A percentile compares a stretch with the other conserved stretches of the same genome.
These are phyloP conservation scores for Agonopterix arenella DNA, from an alignment of 2,888 invertebrate species.

Conservation along the genomic window DNA sequence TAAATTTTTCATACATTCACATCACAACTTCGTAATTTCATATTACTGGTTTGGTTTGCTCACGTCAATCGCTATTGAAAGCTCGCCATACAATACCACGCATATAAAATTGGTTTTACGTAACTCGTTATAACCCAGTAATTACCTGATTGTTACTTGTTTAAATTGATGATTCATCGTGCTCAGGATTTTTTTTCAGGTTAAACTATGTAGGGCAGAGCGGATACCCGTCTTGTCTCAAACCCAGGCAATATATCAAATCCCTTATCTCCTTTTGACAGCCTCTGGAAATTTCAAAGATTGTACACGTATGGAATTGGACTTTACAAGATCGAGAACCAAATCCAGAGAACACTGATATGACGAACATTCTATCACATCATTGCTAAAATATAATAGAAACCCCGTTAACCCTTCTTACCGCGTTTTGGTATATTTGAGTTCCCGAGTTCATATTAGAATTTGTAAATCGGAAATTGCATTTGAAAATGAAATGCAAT, in stretches of 20 bases:
- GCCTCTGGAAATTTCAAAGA: slow-evolving; percentile 1
- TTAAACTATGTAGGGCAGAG: slow-evolving; percentile 47
- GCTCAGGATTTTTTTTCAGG: slow-evolving; percentile 52
- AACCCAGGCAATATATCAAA: slow-evolving; percentile 23
- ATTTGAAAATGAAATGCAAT: too few species aligned
- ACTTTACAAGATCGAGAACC: too few species aligned
- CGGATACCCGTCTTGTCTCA: too few species aligned
- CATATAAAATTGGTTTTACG: slow-evolving; percentile 16
- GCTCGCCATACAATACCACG: slow-evolving; percentile 5
- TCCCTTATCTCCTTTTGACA: slow-evolving; percentile 40
- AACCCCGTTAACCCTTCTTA: too few species aligned
- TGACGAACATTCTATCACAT: too few species aligned
- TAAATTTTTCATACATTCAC: too few species aligned
- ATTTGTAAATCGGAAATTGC: too few species aligned
- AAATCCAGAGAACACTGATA: too few species aligned
- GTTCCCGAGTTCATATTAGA: too few species aligned
- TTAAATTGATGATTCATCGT: slow-evolving; percentile 29
- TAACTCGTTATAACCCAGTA: slow-evolving; percentile 22
- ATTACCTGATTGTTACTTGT: slow-evolving; percentile 22
- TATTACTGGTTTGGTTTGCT: neutral
- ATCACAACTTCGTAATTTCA: neutral
- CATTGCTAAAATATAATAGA: too few species aligned
- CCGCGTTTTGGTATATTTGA: too few species aligned
- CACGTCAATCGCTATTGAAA: slow-evolving; percentile 7
- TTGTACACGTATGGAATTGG: too few species aligned